Percentiles rank a stretch among this genome's conserved stretches.
phyloP scores from a whole-genome alignment of 2,113 vertebrate genomes.

The Siniperca knerii region DNA sequence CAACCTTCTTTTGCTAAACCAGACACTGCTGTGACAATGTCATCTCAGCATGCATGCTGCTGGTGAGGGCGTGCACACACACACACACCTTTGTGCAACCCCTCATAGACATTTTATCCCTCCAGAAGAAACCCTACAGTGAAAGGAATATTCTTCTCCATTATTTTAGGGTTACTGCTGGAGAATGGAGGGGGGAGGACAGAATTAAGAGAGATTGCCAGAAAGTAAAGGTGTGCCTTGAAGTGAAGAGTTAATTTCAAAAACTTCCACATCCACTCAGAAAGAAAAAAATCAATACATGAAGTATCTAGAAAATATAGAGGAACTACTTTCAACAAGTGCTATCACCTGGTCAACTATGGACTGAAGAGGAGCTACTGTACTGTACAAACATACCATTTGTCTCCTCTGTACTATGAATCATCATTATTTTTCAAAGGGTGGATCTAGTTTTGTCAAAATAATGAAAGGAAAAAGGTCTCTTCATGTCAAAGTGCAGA shows the following conservation, averaged over 20 bases:
- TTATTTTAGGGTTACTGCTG: conserved; percentile 10
- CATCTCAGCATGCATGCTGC: neutral
- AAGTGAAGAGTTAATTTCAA: conserved; percentile 14
- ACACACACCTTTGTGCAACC: neutral
- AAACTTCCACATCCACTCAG: neutral
- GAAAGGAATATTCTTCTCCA: neutral
- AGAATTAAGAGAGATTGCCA: conserved; percentile 8
- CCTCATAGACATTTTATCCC: neutral
- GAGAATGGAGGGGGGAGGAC: neutral
- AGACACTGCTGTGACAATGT: conserved; percentile 9
- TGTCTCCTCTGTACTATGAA: conserved; percentile 4
- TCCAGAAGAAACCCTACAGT: neutral
- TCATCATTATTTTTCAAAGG: neutral
- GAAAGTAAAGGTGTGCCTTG: conserved; percentile 17
- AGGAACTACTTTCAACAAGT: conserved; percentile 2
- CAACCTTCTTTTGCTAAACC: neutral
- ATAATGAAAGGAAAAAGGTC: conserved; percentile 34
- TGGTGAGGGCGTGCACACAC: neutral
- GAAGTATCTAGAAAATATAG: neutral
- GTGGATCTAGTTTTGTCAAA: conserved; percentile 37
- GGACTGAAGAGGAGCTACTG: conserved; percentile 10
- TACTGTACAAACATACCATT: conserved; percentile 9
- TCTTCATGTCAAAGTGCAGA: conserved; percentile 11
- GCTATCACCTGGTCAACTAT: conserved; percentile 22
- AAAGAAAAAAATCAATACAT: conserved; percentile 33